These are phyloP conservation scores for Temnothorax ravouxi DNA, from an alignment of 2,888 invertebrate species.

Conservation along the genomic window DNA sequence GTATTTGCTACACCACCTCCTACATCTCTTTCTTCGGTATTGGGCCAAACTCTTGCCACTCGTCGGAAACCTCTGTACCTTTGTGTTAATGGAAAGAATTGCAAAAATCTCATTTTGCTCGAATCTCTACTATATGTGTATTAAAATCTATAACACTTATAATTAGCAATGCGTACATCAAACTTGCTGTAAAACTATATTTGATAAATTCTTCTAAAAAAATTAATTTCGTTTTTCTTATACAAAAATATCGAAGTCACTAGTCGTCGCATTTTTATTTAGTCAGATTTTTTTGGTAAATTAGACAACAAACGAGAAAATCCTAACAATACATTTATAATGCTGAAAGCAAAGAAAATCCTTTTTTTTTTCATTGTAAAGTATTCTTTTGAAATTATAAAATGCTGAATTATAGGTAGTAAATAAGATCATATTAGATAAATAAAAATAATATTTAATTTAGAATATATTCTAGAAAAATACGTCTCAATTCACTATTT, in stretches of 20 bases:
- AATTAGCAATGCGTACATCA: not conserved
- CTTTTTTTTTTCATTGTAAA: not conserved
- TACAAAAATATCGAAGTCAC: not conserved
- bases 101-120: not conserved
- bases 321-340: not conserved
- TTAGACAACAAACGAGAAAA: not conserved
- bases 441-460: not conserved
- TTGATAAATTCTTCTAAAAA: not conserved
- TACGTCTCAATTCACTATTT: not conserved
- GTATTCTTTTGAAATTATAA: not conserved
- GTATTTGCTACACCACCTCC: conserved; percentile 70
- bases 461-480: not conserved
- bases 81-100: conserved; percentile 1
- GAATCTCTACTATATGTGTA: not conserved
- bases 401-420: not conserved
- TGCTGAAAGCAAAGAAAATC: not conserved
- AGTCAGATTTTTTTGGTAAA: not conserved
- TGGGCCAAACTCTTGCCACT: not conserved
- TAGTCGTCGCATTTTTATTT: not conserved
- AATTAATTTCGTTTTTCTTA: not conserved
- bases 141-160: not conserved
- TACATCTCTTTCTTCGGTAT: conserved; percentile 64
- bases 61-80: conserved; percentile 27
- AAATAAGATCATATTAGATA: not conserved
- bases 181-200: not conserved